Evolutionary conservation across 2,888 invertebrate species (phyloP).

Genomic region (Rhimphoctona megacephalus): DNA sequence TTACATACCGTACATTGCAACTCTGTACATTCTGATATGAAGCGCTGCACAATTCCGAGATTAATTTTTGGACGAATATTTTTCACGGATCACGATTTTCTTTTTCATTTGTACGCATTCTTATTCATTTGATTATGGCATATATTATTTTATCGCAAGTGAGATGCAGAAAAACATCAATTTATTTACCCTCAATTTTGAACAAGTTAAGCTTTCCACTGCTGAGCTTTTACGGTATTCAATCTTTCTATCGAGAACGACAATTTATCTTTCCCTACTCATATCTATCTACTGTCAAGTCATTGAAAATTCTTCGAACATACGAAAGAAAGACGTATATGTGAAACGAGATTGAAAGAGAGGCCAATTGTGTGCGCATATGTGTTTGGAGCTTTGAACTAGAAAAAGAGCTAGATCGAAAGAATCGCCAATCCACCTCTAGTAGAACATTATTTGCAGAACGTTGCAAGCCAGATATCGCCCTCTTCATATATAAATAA

Average conservation of each 20-base stretch:
- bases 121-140: background rate
- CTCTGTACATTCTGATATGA: conserved; percentile 7
- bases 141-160: background rate
- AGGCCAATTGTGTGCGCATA: background rate
- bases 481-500: background rate
- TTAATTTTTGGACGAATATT: background rate
- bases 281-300: conserved; percentile 59
- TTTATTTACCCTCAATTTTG: background rate
- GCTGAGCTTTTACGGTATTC: conserved; percentile 8
- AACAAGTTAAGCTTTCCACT: background rate
- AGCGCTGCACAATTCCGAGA: background rate
- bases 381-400: conserved; percentile 7
- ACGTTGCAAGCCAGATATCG: conserved; percentile 26
- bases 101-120: background rate
- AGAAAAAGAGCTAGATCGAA: conserved; percentile 30
- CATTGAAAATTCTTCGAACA: conserved; percentile 65
- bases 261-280: conserved; percentile 9
- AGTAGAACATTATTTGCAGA: conserved; percentile 39
- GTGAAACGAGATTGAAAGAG: conserved; percentile 49
- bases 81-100: background rate
- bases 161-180: background rate
- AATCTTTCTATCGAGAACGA: conserved; percentile 22
- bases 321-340: conserved; percentile 61
- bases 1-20: conserved; percentile 32
- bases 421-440: conserved; percentile 53